Base-by-base conservation (phyloP, 2,113 vertebrate species). In the Fulica atra region DNA sequence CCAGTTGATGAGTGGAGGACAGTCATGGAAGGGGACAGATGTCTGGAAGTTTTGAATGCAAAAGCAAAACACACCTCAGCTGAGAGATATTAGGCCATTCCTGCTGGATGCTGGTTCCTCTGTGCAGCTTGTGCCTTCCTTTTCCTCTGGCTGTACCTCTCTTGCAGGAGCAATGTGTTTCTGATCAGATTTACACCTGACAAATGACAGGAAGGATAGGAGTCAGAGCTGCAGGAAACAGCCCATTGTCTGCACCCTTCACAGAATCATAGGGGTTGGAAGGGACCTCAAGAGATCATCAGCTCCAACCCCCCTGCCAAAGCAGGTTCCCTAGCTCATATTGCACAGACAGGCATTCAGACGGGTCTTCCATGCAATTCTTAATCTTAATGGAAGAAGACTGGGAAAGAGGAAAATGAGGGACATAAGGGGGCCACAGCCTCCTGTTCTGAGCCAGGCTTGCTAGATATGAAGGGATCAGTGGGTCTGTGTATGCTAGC, bases 391-490 rank as follows among this genome's bases (percentile, higher is more conserved):
- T 1, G 56, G 36, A 74, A 19, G 54, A 57, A 25, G 15, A 36
- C 24, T 31, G 10, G 6, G 46, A 89, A 81, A 53, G 42, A 92
- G 72, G 24, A 13, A 53, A 61, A 35, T 10, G 3, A 4, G 13
- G 9, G 11, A 6, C 3, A 14, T 9, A 36, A 11, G 17, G 7
- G 13, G 10, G 21, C 11, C 7, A 3, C 7, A 42, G 36, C 13
- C 19, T 26, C 8, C 25, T 12, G 16, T 40, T 42, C 46, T 38
- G 17, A 63, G 24, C 6, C 10, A 46, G 33, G 8, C 24, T 70
- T 35, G 17, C 14, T 54, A 51, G 16, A 16, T 20, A 33, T 11
- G 13, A 24, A 46, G 18, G 10, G 40, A 26, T 60, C 15, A 26
- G 0, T 26, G 38, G 13, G 4, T 50, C 74, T 38, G 8, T 38